Base-by-base conservation (phyloP, 2,797 vertebrate genomes). In the Tenualosa ilisha region DNA sequence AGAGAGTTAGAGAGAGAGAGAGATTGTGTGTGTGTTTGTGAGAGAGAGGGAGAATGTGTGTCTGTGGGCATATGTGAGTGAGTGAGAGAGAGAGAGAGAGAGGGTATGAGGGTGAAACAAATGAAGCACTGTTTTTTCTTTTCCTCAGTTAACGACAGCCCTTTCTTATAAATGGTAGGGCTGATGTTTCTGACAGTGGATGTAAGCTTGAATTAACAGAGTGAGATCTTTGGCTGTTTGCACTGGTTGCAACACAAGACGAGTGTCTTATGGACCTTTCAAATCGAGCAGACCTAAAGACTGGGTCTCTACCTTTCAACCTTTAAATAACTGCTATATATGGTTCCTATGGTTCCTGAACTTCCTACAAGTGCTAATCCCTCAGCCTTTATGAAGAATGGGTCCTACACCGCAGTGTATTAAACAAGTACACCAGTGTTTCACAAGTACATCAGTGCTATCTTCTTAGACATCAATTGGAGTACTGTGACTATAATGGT, bases 1-100 rank as follows among this genome's bases (percentile, higher is more conserved):
- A 83, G 79, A 53, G 46, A 84, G 79, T 85, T 24, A 56, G 81
- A 82, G 46, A 53, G 65, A 61, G n/a, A 26, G 49, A 50, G 54
- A 85, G 31, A 84, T 22, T 26, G 24, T 26, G 22, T 63, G 17
- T 54, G 53, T 15, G 53, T 15, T 7, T 22, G 22, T 63, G 24
- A 54, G 53, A 54, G 17, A 54, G 51, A 54, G 54, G 20, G 56
- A 22, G 59, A 49, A 8, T 63, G 59, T 65, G 61, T 65, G n/a
- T 65, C 20, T 24, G 61, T 65, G 61, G 9, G n/a, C 3, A 11
- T 65, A n/a, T 65, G 61, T 26, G n/a, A 26, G 22, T 65, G 61
- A 26, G 61, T 24, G 3, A 68, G 26, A 31, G 63, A 31, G 65
- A 68, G 31, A 65, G 59, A 72, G 26, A 72, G 31, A 24, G 65